Evolutionary conservation across 2,888 invertebrate species (phyloP).

Genomic region (Tetropium fuscum): DNA sequence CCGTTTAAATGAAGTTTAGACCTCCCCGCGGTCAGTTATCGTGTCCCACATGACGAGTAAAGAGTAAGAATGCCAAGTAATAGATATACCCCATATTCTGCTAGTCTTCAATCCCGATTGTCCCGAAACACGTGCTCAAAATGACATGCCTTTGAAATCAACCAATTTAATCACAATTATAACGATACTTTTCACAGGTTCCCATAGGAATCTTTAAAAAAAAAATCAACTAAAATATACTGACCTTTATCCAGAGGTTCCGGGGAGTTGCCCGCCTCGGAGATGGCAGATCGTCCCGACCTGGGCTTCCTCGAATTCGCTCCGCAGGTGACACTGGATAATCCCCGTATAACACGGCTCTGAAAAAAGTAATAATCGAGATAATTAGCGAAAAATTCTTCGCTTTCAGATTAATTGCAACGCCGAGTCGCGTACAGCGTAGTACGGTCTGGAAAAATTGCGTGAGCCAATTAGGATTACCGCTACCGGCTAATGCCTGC

Average conservation of each 20-base stretch:
- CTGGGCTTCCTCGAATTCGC: slow-evolving; percentile 55
- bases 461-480: slow-evolving; percentile 14
- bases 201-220: no score
- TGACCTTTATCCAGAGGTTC: slow-evolving; percentile 60
- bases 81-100: no score
- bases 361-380: slow-evolving; percentile 41
- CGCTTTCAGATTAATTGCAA: slow-evolving; percentile 7
- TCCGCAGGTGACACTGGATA: slow-evolving; percentile 54
- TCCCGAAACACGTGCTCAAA: no score
- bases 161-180: no score
- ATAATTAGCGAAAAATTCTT: slow-evolving; percentile 12
- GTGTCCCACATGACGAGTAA: no score
- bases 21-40: no score
- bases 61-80: no score
- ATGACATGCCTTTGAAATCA: no score
- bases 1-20: no score
- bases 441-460: slow-evolving; percentile 6
- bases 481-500: slow-evolving; percentile 4
- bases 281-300: slow-evolving; percentile 51
- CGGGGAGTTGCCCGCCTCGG: slow-evolving; percentile 53
- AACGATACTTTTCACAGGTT: no score
- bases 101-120: no score
- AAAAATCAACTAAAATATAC: no score
- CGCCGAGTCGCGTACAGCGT: slow-evolving; percentile 1
- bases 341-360: slow-evolving; percentile 59